These are phyloP conservation scores for Drosophila niveifrons DNA, from an alignment of 2,888 invertebrate species.

Conservation along the genomic window DNA sequence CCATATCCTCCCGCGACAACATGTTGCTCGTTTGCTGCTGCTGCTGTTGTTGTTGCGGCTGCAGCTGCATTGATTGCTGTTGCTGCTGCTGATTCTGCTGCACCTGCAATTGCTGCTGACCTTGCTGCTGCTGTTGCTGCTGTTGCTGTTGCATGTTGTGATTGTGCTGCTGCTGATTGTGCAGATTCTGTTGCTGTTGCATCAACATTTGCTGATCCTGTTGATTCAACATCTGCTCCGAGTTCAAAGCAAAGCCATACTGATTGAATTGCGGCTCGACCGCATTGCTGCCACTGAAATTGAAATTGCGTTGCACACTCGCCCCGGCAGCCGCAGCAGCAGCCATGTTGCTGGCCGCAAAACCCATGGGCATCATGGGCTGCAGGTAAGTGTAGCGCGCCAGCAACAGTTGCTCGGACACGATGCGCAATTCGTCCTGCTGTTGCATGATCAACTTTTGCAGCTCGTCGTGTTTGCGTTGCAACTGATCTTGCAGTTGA, in stretches of 20 bases:
- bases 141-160: slow-evolving; percentile 53
- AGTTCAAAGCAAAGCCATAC: slow-evolving; percentile 80
- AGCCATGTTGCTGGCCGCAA: slow-evolving; percentile 59
- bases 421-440: slow-evolving; percentile 93
- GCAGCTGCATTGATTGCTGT: slow-evolving; percentile 59
- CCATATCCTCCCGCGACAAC: slow-evolving; percentile 77
- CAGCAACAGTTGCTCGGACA: slow-evolving; percentile 94
- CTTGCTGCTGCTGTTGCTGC: slow-evolving; percentile 45
- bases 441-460: slow-evolving; percentile 94
- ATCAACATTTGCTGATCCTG: slow-evolving; percentile 81
- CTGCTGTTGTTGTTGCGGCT: slow-evolving; percentile 36
- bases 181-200: slow-evolving; percentile 76
- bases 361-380: slow-evolving; percentile 79
- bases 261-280: slow-evolving; percentile 83
- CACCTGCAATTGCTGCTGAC: slow-evolving; percentile 51
- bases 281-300: slow-evolving; percentile 64
- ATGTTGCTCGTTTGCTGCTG: slow-evolving; percentile 60
- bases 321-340: slow-evolving; percentile 30
- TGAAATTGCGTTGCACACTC: slow-evolving; percentile 60
- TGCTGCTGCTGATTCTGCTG: slow-evolving; percentile 67
- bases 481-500: slow-evolving; percentile 90
- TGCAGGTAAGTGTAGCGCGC: slow-evolving; percentile 91
- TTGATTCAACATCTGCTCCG: slow-evolving; percentile 78
- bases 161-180: slow-evolving; percentile 77
- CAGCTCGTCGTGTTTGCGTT: slow-evolving; percentile 93